Conservation (phyloP, 2,888 invertebrate genomes). For the Drosophila ezoana region DNA sequence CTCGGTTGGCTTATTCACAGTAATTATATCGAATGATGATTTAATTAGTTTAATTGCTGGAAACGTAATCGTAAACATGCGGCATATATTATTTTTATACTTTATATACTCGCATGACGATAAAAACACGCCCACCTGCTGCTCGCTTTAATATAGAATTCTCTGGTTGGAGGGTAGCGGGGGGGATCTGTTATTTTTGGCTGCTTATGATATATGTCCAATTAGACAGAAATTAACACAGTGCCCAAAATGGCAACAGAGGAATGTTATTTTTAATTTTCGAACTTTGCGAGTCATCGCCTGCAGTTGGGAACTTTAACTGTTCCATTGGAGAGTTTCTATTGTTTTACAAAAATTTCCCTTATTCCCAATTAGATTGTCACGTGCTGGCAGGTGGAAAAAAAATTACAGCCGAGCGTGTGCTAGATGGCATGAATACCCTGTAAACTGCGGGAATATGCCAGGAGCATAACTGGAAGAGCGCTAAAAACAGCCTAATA, state of each 20-base stretch:
- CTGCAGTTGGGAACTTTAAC: constrained; percentile 6
- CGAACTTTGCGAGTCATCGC: constrained; percentile 24
- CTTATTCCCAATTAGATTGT: constrained; percentile 28
- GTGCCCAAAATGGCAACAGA: background rate
- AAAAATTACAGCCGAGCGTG: background rate
- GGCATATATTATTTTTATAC: constrained; percentile 3
- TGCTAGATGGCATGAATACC: background rate
- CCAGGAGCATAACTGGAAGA: background rate
- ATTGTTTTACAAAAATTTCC: constrained; percentile 17
- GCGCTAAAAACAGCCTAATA: constrained; percentile 12
- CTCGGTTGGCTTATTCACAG: constrained; percentile 12
- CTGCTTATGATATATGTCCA: constrained; percentile 6
- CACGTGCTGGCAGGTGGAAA: background rate
- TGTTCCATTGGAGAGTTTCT: constrained; percentile 25
- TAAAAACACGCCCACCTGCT: constrained; percentile 13
- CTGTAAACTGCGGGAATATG: background rate
- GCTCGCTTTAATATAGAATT: too few species aligned
- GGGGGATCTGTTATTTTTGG: constrained; percentile 25
- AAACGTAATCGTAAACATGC: constrained; percentile 23
- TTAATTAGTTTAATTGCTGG: constrained; percentile 35
- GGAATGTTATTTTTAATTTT: constrained; percentile 8
- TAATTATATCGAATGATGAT: constrained; percentile 20
- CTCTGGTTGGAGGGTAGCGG: background rate
- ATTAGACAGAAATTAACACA: constrained; percentile 33
- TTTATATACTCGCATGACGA: constrained; percentile 11